Conservation (phyloP, 2,888 invertebrate genomes). For the Trilocha varians region DNA sequence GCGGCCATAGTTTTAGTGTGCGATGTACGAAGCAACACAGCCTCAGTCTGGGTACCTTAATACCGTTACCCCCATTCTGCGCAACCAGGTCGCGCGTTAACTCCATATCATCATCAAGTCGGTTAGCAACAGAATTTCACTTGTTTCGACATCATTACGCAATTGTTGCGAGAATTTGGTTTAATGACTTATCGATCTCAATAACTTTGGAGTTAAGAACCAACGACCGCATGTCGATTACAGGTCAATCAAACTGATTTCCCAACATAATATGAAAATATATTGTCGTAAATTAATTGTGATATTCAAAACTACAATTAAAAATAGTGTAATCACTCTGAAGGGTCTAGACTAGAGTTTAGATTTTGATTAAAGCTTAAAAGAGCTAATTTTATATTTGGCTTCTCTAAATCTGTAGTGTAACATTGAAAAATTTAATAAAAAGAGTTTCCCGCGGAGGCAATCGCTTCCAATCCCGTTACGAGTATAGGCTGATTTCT, state of each 20-base stretch:
- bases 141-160: constrained; percentile 25
- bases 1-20: constrained; percentile 30
- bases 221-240: no score
- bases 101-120: constrained; percentile 32
- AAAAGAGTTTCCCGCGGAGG: background rate
- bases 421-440: background rate
- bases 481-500: background rate
- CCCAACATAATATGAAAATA: no score
- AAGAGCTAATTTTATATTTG: no score
- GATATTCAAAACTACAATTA: no score
- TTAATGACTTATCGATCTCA: background rate
- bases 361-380: no score
- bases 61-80: constrained; percentile 59
- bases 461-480: background rate
- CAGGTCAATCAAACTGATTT: no score
- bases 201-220: background rate
- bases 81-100: constrained; percentile 50
- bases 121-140: constrained; percentile 39
- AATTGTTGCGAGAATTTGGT: constrained; percentile 12
- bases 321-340: no score
- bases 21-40: constrained; percentile 21
- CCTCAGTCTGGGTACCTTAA: constrained; percentile 23
- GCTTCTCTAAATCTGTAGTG: background rate
- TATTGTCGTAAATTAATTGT: no score
- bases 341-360: no score